phyloP scores from a whole-genome alignment of 2,888 invertebrate genomes.

The Melinaea marsaeus region DNA sequence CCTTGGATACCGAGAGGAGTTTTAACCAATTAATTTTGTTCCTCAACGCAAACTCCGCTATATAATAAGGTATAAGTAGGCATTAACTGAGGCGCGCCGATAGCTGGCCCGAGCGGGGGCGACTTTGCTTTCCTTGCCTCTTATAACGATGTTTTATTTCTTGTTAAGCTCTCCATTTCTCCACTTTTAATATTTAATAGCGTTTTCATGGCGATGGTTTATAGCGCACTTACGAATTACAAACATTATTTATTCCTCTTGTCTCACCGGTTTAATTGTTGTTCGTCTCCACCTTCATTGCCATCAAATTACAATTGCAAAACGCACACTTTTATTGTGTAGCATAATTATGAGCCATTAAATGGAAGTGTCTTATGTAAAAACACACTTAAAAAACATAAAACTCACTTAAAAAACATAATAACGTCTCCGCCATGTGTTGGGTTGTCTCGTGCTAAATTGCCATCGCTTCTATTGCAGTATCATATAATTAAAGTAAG shows the following conservation, averaged over 20 bases:
- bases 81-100: constrained; percentile 77
- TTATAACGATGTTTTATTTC: constrained; percentile 77
- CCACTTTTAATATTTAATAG: constrained; percentile 78
- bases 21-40: constrained; percentile 80
- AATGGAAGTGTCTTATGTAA: not conserved
- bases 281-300: constrained; percentile 37
- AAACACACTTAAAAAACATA: not conserved
- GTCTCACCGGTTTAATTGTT: constrained; percentile 58
- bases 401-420: constrained; percentile 4
- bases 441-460: constrained; percentile 52
- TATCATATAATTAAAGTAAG: constrained; percentile 54
- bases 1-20: constrained; percentile 79
- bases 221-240: constrained; percentile 74
- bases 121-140: constrained; percentile 65
- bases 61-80: constrained; percentile 79
- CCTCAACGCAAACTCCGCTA: constrained; percentile 79
- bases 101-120: constrained; percentile 72
- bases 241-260: constrained; percentile 61
- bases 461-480: constrained; percentile 38
- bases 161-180: constrained; percentile 78
- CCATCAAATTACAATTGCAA: constrained; percentile 1
- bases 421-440: constrained; percentile 53
- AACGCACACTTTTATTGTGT: not conserved
- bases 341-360: not conserved
- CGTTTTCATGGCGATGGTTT: constrained; percentile 76